Conservation (phyloP, 2,888 invertebrate species). For the Xestia rhomboidea region DNA sequence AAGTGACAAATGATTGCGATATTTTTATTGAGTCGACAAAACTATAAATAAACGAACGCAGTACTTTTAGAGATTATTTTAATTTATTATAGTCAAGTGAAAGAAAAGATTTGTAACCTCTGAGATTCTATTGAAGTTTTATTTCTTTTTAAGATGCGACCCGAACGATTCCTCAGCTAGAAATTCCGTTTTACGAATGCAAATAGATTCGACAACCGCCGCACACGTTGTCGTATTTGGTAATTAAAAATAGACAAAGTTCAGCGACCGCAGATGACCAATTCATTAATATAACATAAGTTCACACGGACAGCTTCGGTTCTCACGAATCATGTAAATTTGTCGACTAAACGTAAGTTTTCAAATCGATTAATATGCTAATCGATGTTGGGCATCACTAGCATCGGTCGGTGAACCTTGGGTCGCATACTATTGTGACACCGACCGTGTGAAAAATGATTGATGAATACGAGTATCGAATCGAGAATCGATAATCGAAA, state of each 20-base stretch:
- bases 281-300: slow-evolving; percentile 91
- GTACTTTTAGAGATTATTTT: slow-evolving; percentile 21
- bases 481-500: slow-evolving; percentile 73
- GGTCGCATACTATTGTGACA: slow-evolving; percentile 91
- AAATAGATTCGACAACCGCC: slow-evolving; percentile 64
- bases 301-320: slow-evolving; percentile 88
- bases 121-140: slow-evolving; percentile 18
- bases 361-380: slow-evolving; percentile 91
- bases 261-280: slow-evolving; percentile 86
- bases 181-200: slow-evolving; percentile 56
- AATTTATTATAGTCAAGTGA: slow-evolving; percentile 33
- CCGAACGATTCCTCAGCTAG: slow-evolving; percentile 24
- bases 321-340: slow-evolving; percentile 91
- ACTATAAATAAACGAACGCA: slow-evolving; percentile 38
- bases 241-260: slow-evolving; percentile 86
- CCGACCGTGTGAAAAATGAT: slow-evolving; percentile 96
- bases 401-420: slow-evolving; percentile 87
- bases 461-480: slow-evolving; percentile 70
- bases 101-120: slow-evolving; percentile 16
- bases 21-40: slow-evolving; percentile 44
- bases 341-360: slow-evolving; percentile 90
- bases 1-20: slow-evolving; percentile 52
- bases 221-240: slow-evolving; percentile 71
- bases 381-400: slow-evolving; percentile 88
- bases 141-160: slow-evolving; percentile 29